Evolutionary conservation across 2,797 vertebrate species (phyloP), one percentile per base, ranked within the genome.

Genomic region (Cetoscarus ocellatus): DNA sequence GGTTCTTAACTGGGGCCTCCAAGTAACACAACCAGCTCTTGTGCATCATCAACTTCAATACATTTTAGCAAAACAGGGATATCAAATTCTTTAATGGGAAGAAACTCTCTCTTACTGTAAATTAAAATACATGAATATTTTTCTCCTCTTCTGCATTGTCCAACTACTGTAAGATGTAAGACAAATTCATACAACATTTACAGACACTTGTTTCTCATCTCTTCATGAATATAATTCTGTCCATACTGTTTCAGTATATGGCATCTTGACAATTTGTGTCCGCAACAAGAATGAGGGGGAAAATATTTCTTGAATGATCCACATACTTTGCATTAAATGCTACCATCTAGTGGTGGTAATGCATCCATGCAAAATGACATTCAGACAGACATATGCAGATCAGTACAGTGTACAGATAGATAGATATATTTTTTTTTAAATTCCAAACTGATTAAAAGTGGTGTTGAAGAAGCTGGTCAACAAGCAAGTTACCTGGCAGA

Each of bases 261-360:
- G 7, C 56, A 19, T 47, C 18, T 44, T 18, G 10, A 15, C 27
- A 17, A 13, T 57, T 11, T n/a, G 35, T 36, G 10, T 45, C 5
- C 14, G 8, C 8, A 43, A 40, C 43, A 59, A 51, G 18, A 58
- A 15, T 13, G 51, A 56, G 34, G 9, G 19, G 1, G 42, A 6
- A 4, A 10, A 7, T n/a, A 0, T 34, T 39, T 6, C 15, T n/a
- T 4, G 39, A 2, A 13, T 54, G 42, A 11, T 34, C 0, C 5
- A n/a, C 9, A 3, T 51, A 38, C 44, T 50, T 9, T 35, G 76
- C 38, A 58, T 3, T 68, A 43, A 65, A 71, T 91, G 82, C 81
- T 79, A 38, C 79, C 85, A 79, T 61, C 90, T 84, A 77, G 79
- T 77, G 89, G 76, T 15, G 3, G 54, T 10, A 1, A 56, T 39